Evolutionary conservation across 2,113 vertebrate species (phyloP), one percentile per base, ranked within the genome.

Genomic region (Syngnathus typhle): DNA sequence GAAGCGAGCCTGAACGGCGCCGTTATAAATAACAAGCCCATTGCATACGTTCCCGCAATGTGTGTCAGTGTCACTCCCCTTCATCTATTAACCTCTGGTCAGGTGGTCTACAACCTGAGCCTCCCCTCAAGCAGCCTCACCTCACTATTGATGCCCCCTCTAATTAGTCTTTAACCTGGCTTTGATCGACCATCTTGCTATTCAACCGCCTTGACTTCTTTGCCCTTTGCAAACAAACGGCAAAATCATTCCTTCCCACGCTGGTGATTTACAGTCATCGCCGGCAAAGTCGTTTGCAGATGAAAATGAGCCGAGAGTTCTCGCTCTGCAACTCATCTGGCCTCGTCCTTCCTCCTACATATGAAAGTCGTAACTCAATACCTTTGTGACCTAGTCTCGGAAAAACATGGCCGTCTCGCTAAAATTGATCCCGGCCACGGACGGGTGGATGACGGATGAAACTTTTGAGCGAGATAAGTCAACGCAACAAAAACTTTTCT

Each of bases 211-310:
- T 9, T 67, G 67, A 51, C 72, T 75, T 43, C 70, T 43, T 37
- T 78, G 77, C 75, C 79, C 83, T 85, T 87, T 79, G 70, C 73
- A 90, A 87, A 84, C 72, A 74, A 32, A 32, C 27, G 27, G 84
- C 67, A 51, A 83, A 87, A 87, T 90, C 59, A 81, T 89, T 87
- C 84, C 67, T 80, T 84, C 71, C 75, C 68, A 64, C 64, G 66
- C 70, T 27, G 27, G 65, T 87, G 87, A 91, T 90, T 89, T 89
- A 89, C 81, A 79, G 84, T 88, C 87, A 85, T 85, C 84, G 84
- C 65, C 63, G 64, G 64, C 43, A 11, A 68, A 71, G 81, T 85
- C 84, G 88, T 89, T 82, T 78, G 67, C 70, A 81, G 79, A 84
- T 79, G 75, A 79, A 79, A 83, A 84, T 73, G 78, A 85, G 61